Percentiles rank a stretch among this genome's conserved stretches.
phyloP scores from a whole-genome alignment of 2,797 vertebrate genomes.

The Cyprinella venusta region DNA sequence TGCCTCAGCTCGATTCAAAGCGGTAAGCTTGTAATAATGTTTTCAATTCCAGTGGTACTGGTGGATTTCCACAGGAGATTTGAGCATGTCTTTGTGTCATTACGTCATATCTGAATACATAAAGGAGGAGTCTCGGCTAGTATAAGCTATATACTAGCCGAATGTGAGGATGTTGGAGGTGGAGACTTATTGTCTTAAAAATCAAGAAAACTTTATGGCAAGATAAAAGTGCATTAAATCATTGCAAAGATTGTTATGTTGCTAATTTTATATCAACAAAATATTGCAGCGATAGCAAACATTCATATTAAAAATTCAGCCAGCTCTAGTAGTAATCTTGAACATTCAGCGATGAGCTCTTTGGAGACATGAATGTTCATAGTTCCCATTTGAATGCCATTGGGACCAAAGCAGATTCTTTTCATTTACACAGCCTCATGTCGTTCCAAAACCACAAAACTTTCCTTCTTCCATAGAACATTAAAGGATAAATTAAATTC shows the following conservation, averaged over 20 bases:
- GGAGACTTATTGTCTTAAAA: too few species aligned
- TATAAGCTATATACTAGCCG: too few species aligned
- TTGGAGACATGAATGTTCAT: slow-evolving; percentile 61
- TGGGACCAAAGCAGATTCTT: background rate
- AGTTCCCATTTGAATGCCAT: slow-evolving; percentile 39
- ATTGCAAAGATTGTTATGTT: background rate
- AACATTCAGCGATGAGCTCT: slow-evolving; percentile 22
- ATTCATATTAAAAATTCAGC: background rate
- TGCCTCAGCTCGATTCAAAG: too few species aligned
- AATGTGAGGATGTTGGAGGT: too few species aligned
- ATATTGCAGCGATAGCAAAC: background rate
- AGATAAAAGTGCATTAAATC: background rate
- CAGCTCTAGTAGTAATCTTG: background rate
- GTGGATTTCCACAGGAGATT: too few species aligned
- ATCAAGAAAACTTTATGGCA: background rate
- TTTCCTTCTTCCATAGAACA: background rate
- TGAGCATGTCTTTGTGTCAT: too few species aligned
- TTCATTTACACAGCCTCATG: background rate
- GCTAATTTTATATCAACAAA: background rate
- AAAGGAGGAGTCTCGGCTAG: too few species aligned
- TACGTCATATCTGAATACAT: too few species aligned
- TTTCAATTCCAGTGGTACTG: too few species aligned
- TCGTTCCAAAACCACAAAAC: background rate
- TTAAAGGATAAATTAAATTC: background rate
- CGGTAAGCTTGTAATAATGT: too few species aligned